These are phyloP conservation scores for Panthera leo DNA, from an alignment of 2,113 vertebrate genomes.

Conservation along the genomic window DNA sequence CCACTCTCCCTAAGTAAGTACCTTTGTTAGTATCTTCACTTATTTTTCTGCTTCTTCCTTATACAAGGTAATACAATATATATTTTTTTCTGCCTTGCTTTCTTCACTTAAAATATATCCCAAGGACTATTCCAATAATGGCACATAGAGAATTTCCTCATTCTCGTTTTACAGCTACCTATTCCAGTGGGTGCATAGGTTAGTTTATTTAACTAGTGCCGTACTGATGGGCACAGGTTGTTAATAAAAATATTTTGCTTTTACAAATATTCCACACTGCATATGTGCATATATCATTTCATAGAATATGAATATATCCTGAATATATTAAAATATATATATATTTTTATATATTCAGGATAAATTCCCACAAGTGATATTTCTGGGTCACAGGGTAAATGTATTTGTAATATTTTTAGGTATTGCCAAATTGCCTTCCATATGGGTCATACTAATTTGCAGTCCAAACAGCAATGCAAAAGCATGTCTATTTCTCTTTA, in stretches of 20 bases:
- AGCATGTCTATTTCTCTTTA: not conserved
- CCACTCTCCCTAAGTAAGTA: not conserved
- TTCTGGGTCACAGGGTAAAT: not conserved
- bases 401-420: not conserved
- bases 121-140: not conserved
- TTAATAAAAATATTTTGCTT: not conserved
- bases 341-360: not conserved
- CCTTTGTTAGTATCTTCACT: not conserved
- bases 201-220: not conserved
- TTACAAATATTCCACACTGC: not conserved
- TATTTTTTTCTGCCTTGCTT: not conserved
- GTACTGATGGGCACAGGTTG: not conserved
- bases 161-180: not conserved
- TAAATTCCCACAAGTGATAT: not conserved
- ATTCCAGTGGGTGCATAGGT: not conserved
- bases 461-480: not conserved
- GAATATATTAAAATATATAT: too few relatives aligned
- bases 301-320: not conserved
- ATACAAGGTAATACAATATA: not conserved
- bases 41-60: conserved; percentile 32
- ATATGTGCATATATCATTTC: not conserved
- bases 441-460: not conserved
- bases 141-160: not conserved
- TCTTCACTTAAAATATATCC: not conserved
- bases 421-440: not conserved